These are phyloP conservation scores for Eleginops maclovinus DNA, from an alignment of 2,113 vertebrate genomes.

Conservation along the genomic window DNA sequence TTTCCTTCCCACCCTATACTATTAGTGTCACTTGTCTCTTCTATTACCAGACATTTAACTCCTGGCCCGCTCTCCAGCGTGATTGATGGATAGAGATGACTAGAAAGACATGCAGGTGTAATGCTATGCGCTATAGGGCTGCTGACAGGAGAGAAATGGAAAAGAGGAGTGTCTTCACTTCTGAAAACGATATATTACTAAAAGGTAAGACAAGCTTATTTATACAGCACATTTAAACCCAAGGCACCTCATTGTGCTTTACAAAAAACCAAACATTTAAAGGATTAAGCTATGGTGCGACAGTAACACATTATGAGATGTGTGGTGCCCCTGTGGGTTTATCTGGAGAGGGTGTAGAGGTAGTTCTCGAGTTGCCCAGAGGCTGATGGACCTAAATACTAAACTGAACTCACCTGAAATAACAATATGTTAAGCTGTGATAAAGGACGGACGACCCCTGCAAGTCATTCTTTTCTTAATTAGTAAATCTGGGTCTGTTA, in stretches of 20 bases:
- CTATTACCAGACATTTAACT: conserved; percentile 10
- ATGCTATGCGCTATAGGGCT: background rate
- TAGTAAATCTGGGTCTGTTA: conserved; percentile 25
- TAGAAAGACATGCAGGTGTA: background rate
- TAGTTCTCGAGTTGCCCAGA: background rate
- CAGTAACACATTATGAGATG: no score
- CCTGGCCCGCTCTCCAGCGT: background rate
- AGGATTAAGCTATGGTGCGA: no score
- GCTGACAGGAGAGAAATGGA: background rate
- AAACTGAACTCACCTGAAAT: conserved; percentile 17
- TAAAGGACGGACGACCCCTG: conserved; percentile 3
- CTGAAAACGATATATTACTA: background rate
- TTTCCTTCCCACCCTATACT: background rate
- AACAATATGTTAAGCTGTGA: conserved; percentile 6
- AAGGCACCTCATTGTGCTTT: no score
- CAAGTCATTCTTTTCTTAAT: conserved; percentile 45
- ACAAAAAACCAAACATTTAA: no score
- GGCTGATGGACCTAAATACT: conserved; percentile 20
- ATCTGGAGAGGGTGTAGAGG: no score
- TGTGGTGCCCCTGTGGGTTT: no score
- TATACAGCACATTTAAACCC: no score
- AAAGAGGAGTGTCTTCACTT: background rate
- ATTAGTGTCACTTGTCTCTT: conserved; percentile 4
- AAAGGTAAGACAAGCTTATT: background rate
- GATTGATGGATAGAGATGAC: background rate